Conservation (phyloP, 1,140 invertebrate genomes). For the Aphaenogaster ashmeadi region DNA sequence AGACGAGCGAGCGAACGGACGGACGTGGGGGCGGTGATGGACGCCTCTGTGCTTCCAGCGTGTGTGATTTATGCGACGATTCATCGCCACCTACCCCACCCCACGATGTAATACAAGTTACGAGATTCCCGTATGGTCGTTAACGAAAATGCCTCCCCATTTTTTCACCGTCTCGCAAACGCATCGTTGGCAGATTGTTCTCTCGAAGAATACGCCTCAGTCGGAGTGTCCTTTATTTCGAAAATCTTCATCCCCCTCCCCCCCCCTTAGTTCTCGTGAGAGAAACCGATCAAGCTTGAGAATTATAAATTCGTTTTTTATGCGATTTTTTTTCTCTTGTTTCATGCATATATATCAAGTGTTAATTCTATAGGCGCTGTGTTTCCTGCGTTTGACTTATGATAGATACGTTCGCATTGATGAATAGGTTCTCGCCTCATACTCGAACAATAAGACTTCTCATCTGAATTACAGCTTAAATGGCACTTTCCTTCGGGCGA, state of each 20-base stretch:
- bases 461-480: conserved; percentile 22
- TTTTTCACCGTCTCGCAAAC: conserved; percentile 33
- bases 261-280: background rate
- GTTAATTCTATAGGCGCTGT: background rate
- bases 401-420: conserved; percentile 42
- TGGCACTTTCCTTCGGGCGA: conserved; percentile 3
- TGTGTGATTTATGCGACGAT: conserved; percentile 81
- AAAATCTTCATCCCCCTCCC: background rate
- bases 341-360: background rate
- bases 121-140: conserved; percentile 60
- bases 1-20: conserved; percentile 75
- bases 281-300: background rate
- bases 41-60: conserved; percentile 80
- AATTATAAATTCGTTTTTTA: background rate
- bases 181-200: conserved; percentile 9
- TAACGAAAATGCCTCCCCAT: conserved; percentile 62
- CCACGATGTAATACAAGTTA: conserved; percentile 66
- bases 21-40: conserved; percentile 83
- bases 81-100: conserved; percentile 75
- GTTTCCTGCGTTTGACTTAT: background rate
- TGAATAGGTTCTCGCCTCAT: conserved; percentile 13
- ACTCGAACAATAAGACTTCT: conserved; percentile 34
- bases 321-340: background rate
- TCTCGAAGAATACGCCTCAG: background rate
- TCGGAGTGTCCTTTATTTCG: background rate